phyloP scores from a whole-genome alignment of 2,113 vertebrate genomes.

The Columbina picui region DNA sequence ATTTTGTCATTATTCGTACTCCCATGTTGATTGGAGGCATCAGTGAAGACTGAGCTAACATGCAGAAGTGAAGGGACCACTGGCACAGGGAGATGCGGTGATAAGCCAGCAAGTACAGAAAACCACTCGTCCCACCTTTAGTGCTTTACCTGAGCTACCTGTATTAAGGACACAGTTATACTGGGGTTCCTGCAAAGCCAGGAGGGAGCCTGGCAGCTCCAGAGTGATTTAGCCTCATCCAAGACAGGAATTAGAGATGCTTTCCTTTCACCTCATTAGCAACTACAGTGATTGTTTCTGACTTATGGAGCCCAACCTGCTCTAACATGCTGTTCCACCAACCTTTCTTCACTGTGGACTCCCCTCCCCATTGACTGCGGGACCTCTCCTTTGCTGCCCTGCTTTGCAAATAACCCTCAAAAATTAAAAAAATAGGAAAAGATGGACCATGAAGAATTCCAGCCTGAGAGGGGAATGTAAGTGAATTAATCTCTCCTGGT shows the following conservation, averaged over 20 bases:
- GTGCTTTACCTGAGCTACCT: neutral
- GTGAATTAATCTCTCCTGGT: slow-evolving; percentile 59
- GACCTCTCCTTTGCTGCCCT: neutral
- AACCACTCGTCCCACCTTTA: neutral
- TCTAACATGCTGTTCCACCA: neutral
- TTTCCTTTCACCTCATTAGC: neutral
- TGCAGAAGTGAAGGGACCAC: neutral
- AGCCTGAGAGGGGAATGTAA: slow-evolving; percentile 27
- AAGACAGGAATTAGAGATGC: neutral
- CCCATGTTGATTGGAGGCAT: neutral
- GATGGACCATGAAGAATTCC: slow-evolving; percentile 29
- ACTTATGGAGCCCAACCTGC: neutral
- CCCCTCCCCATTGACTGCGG: neutral
- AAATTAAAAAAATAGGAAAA: neutral
- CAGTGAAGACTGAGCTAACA: neutral
- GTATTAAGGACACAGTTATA: neutral
- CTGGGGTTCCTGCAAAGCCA: neutral
- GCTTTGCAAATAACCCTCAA: neutral
- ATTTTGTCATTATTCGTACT: neutral
- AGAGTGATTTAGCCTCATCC: neutral
- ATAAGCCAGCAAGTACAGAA: neutral
- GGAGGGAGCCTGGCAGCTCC: neutral
- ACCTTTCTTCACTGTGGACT: neutral
- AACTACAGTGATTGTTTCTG: neutral
- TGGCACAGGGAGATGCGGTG: neutral